phyloP scores from a whole-genome alignment of 2,888 invertebrate genomes.

The Limenitis camilla region DNA sequence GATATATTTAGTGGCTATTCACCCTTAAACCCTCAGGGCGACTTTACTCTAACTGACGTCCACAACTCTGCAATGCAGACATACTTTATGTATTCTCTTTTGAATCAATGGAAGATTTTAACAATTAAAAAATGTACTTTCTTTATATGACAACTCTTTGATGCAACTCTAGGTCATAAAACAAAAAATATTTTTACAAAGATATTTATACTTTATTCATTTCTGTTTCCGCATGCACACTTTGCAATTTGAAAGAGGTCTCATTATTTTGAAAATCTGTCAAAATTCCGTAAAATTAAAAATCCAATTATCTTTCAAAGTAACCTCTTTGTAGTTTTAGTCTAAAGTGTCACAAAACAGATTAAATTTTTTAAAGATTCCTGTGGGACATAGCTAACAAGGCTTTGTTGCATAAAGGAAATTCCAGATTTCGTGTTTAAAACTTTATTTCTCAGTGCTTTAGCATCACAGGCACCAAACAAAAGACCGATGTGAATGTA shows the following conservation, averaged over 20 bases:
- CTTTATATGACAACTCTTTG: neutral
- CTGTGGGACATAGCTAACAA: neutral
- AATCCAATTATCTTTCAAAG: neutral
- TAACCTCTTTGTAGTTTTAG: slow-evolving; percentile 4
- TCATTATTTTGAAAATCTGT: no score
- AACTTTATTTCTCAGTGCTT: neutral
- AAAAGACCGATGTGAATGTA: no score
- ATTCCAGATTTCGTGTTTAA: neutral
- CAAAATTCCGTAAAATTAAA: no score
- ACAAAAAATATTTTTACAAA: no score
- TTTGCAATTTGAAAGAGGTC: no score
- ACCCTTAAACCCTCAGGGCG: slow-evolving; percentile 2
- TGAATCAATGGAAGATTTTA: slow-evolving; percentile 9
- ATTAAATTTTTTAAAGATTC: slow-evolving; percentile 1
- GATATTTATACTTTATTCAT: no score
- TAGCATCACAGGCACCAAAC: no score
- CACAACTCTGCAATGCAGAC: slow-evolving; percentile 11
- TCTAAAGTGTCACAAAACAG: slow-evolving; percentile 1
- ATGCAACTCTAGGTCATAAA: neutral
- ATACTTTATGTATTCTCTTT: slow-evolving; percentile 15
- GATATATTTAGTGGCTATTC: neutral
- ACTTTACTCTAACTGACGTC: slow-evolving; percentile 6
- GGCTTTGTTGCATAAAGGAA: neutral
- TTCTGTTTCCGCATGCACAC: no score
- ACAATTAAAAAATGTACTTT: slow-evolving; percentile 4